Evolutionary conservation across 2,797 vertebrate genomes (phyloP), one percentile per base, ranked within the genome.

Genomic region (Lagorchestes hirsutus): DNA sequence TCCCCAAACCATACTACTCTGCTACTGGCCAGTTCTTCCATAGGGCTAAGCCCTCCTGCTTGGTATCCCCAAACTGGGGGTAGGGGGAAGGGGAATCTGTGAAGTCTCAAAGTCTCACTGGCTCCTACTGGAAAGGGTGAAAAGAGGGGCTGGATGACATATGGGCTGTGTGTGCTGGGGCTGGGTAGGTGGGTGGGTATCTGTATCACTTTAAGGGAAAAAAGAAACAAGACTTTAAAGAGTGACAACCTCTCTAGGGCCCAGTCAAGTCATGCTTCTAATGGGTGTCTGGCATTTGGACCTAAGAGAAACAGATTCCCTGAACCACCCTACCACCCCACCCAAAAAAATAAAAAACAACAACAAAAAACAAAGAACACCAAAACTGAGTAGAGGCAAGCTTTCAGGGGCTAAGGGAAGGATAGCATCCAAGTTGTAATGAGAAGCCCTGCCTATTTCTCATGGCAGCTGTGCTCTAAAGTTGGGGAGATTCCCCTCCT

Each of bases 61-160:
- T 87, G 40, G 40, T 87, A 40, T 87, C 40, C 40, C 40, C 40
- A 46, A 87, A n/a, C 34, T 74, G 34, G 62, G 62, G 34, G 31
- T 34, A 34, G 31, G 22, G 74, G 16, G 24, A 87, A 46, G 40
- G 24, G 24, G 24, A 87, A 27, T 46, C 18, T 46, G n/a, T 74
- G 22, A 50, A 87, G 24, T 50, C 40, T 87, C 40, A 54, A 94
- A 54, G 58, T 34, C 91, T 52, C 90, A 24, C 40, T 87, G 74
- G 40, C 94, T 91, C 93, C n/a, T 59, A n/a, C 50, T 57, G 93
- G 94, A 93, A 93, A 55, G 91, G 56, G 58, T 92, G 67, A 95
- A 90, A 40, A 91, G 8, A 90, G 8, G 93, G 82, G 62, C 3
- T 9, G 14, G 62, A 94, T 82, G 82, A 93, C 90, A 18, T 40